These are phyloP conservation scores for Sinella curviseta DNA, from an alignment of 1,140 invertebrate genomes.

Conservation along the genomic window DNA sequence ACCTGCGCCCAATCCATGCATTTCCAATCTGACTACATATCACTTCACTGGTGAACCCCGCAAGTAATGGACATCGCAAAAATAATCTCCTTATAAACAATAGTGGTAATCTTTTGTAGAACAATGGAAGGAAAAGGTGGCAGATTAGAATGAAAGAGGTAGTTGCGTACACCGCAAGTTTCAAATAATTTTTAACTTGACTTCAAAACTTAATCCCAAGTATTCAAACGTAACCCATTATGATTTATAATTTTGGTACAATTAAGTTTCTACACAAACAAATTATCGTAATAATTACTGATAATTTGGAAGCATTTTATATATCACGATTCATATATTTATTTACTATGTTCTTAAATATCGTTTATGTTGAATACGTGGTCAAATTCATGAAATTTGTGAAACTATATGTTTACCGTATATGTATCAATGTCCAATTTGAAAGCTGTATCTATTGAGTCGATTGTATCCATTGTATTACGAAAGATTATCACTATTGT, in stretches of 20 bases:
- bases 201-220: background rate
- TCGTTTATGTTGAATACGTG: background rate
- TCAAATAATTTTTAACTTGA: no score
- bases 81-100: no score
- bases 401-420: no score
- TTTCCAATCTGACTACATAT: background rate
- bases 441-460: no score
- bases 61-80: no score
- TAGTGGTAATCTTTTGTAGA: no score
- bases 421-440: no score
- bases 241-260: background rate
- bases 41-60: background rate
- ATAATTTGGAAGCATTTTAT: background rate
- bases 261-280: background rate
- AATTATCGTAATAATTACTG: background rate
- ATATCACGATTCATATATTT: background rate
- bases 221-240: background rate
- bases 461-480: no score
- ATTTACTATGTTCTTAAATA: background rate
- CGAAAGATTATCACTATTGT: no score
- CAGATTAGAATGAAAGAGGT: no score
- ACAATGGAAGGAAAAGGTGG: no score
- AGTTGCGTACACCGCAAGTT: no score
- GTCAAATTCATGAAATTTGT: background rate
- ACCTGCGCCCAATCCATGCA: background rate